Conservation (phyloP, 2,888 invertebrate genomes). For the Pseudanteris insignis region DNA sequence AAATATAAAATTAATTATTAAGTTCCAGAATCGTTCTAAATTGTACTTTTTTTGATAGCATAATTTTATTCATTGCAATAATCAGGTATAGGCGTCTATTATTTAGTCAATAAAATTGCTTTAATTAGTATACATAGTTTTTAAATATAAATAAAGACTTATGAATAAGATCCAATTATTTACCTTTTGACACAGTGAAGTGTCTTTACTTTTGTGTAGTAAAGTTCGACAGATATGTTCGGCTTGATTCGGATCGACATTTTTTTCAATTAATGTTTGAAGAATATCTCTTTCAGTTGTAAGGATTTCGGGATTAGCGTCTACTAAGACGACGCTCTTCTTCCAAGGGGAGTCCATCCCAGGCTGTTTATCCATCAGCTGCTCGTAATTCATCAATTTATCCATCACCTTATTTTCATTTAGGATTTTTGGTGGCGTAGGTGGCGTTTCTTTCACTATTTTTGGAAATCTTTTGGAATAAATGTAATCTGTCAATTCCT, state of each 20-base stretch:
- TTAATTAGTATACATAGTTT: no score
- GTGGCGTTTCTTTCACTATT: constrained; percentile 49
- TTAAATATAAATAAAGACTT: no score
- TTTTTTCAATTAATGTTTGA: constrained; percentile 55
- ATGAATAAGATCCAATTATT: no score
- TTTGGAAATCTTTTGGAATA: constrained; percentile 42
- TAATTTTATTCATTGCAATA: no score
- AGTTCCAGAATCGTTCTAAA: no score
- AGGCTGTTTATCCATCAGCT: constrained; percentile 27
- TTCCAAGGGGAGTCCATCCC: constrained; percentile 7
- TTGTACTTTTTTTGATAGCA: no score
- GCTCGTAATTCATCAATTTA: constrained; percentile 47
- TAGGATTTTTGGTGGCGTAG: constrained; percentile 54
- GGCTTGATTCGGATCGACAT: constrained; percentile 55
- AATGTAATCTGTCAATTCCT: constrained; percentile 40
- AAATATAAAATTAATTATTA: no score
- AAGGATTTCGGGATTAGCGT: constrained; percentile 57
- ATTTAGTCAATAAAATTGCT: no score
- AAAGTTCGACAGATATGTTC: constrained; percentile 54
- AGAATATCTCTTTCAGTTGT: constrained; percentile 56
- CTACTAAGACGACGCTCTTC: constrained; percentile 50
- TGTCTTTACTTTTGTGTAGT: constrained; percentile 51
- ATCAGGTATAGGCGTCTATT: no score
- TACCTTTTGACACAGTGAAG: constrained; percentile 47
- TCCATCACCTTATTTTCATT: constrained; percentile 53